Percentiles rank a stretch among this genome's conserved stretches.
Conservation (phyloP, 2,797 vertebrate genomes). For the Catharus ustulatus region DNA sequence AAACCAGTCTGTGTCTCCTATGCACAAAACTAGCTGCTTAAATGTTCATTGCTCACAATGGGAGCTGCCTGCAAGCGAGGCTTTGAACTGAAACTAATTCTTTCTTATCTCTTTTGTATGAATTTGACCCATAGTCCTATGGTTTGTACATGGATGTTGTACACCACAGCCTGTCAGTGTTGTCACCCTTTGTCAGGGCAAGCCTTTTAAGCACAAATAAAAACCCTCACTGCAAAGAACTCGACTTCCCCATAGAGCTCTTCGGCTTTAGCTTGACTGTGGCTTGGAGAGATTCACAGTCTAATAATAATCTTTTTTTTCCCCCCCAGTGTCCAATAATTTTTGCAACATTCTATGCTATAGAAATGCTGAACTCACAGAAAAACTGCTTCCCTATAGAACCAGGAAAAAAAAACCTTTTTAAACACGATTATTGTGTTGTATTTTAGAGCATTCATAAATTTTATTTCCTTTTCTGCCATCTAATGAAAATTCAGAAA, state of each 20-base stretch:
- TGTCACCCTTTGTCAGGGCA: not conserved
- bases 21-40: not conserved
- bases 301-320: not conserved
- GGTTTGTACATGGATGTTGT: not conserved
- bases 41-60: not conserved
- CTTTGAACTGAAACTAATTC: not conserved
- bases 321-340: not conserved
- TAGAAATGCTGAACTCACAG: not conserved
- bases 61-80: not conserved
- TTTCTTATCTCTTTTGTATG: not conserved
- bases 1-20: not conserved
- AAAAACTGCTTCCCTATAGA: not conserved
- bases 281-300: not conserved
- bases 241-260: not conserved
- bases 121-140: not conserved
- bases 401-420: not conserved
- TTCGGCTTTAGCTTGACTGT: not conserved
- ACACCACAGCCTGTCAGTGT: not conserved
- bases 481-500: not conserved
- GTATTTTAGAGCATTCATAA: not conserved
- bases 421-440: not conserved
- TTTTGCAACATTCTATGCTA: not conserved
- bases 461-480: not conserved
- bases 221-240: not conserved
- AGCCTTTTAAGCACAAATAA: not conserved